A percentile compares a stretch with the other conserved stretches of the same genome.
These are phyloP conservation scores for Sebastiscus tertius DNA, from an alignment of 2,797 vertebrate species.

Conservation along the genomic window DNA sequence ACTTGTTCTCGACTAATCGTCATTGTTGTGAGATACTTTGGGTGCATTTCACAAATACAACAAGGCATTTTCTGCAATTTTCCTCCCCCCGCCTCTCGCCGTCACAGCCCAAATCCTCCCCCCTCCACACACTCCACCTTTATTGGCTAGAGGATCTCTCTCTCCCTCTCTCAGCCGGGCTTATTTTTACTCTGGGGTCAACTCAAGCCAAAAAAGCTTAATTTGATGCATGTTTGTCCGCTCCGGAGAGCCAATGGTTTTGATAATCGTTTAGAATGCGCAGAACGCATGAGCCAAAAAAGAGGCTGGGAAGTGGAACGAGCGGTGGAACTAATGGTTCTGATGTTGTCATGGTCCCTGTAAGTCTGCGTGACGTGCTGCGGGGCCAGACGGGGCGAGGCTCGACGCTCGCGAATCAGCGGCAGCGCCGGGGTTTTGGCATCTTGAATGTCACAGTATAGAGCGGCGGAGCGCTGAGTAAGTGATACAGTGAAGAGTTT, in stretches of 20 bases:
- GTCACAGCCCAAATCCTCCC: background rate
- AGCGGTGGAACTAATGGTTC: conserved; percentile 54
- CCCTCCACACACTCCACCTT: conserved; percentile 3
- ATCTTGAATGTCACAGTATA: conserved; percentile 33
- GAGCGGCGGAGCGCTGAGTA: conserved; percentile 14
- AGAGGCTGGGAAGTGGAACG: conserved; percentile 22
- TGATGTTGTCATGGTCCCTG: conserved; percentile 56
- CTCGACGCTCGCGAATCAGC: conserved; percentile 24
- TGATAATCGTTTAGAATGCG: conserved; percentile 63
- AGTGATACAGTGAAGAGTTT: conserved; percentile 52
- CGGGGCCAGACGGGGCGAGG: conserved; percentile 38
- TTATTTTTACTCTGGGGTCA: conserved; percentile 37
- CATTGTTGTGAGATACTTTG: conserved; percentile 63
- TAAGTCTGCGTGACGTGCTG: conserved; percentile 22
- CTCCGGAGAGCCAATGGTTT: conserved; percentile 54
- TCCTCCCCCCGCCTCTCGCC: background rate
- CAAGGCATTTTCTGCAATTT: conserved; percentile 45
- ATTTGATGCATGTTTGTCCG: conserved; percentile 60
- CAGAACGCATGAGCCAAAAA: background rate
- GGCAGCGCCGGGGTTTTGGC: background rate
- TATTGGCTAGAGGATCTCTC: conserved; percentile 1
- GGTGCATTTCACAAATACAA: conserved; percentile 69
- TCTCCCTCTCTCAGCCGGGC: background rate
- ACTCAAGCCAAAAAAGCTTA: conserved; percentile 66
- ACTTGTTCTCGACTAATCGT: conserved; percentile 67